phyloP scores from a whole-genome alignment of 1,140 invertebrate species.

The Drosophila neocordata region DNA sequence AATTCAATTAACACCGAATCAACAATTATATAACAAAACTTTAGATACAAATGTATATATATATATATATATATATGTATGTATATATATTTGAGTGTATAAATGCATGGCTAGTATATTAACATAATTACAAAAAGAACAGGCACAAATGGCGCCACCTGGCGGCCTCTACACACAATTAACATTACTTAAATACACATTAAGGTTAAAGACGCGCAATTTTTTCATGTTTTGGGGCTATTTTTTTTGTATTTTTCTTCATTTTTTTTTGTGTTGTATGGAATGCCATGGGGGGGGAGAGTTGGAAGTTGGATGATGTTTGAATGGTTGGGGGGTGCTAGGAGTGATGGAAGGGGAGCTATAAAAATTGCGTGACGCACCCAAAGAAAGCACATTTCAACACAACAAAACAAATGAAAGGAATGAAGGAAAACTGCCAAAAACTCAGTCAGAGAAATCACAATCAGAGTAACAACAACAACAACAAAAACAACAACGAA shows the following conservation, averaged over 20 bases:
- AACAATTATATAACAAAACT: constrained; percentile 58
- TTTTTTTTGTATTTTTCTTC: constrained; percentile 63
- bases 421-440: constrained; percentile 28
- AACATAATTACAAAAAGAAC: constrained; percentile 65
- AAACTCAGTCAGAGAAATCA: constrained; percentile 28
- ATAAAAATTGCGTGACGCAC: constrained; percentile 76
- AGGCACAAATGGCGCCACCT: constrained; percentile 35
- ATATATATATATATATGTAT: constrained; percentile 17
- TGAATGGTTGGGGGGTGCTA: not conserved
- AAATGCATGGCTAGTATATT: constrained; percentile 34
- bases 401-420: constrained; percentile 21
- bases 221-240: constrained; percentile 75
- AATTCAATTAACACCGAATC: constrained; percentile 65
- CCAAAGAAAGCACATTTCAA: constrained; percentile 63
- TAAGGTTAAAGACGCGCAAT: constrained; percentile 81
- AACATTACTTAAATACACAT: constrained; percentile 82
- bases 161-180: constrained; percentile 70
- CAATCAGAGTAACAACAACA: constrained; percentile 28
- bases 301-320: not conserved
- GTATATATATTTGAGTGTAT: not conserved
- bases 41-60: constrained; percentile 42
- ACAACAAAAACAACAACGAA: constrained; percentile 18
- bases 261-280: constrained; percentile 55
- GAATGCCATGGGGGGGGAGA: constrained; percentile 4
- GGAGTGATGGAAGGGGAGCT: constrained; percentile 13